These are phyloP conservation scores for Silurus asotus DNA, from an alignment of 2,113 vertebrate species.

Conservation along the genomic window DNA sequence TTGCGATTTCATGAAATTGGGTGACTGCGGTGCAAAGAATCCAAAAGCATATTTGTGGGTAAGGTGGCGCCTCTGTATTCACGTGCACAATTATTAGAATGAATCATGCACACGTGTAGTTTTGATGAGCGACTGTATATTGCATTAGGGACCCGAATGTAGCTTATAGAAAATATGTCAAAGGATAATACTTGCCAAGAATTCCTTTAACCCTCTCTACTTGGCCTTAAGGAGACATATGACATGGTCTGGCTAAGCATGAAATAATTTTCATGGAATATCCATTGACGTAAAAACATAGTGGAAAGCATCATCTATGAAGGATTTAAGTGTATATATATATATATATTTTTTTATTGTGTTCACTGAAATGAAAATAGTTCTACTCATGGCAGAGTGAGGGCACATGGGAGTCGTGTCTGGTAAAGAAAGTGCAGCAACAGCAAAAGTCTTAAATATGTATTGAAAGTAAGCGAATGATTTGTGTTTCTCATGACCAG, in stretches of 20 bases:
- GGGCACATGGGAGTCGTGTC: constrained; percentile 8
- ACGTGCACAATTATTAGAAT: constrained; percentile 47
- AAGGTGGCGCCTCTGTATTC: constrained; percentile 34
- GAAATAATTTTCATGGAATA: constrained; percentile 12
- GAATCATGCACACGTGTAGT: constrained; percentile 34
- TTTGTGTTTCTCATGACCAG: constrained; percentile 12
- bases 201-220: neutral
- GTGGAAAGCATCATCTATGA: constrained; percentile 16
- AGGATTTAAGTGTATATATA: constrained; percentile 7
- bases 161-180: constrained; percentile 30
- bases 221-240: constrained; percentile 17
- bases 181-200: neutral
- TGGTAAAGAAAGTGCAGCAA: constrained; percentile 11
- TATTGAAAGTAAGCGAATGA: neutral
- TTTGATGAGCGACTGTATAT: neutral
- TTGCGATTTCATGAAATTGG: constrained; percentile 20
- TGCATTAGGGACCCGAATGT: constrained; percentile 8
- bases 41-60: constrained; percentile 33
- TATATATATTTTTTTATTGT: constrained; percentile 13
- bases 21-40: constrained; percentile 29
- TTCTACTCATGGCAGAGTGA: neutral
- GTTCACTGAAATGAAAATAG: constrained; percentile 39
- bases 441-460: constrained; percentile 25
- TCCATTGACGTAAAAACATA: constrained; percentile 23
- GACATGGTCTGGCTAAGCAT: constrained; percentile 20